Evolutionary conservation across 2,888 invertebrate species (phyloP).

Genomic region (Papilio elwesi): DNA sequence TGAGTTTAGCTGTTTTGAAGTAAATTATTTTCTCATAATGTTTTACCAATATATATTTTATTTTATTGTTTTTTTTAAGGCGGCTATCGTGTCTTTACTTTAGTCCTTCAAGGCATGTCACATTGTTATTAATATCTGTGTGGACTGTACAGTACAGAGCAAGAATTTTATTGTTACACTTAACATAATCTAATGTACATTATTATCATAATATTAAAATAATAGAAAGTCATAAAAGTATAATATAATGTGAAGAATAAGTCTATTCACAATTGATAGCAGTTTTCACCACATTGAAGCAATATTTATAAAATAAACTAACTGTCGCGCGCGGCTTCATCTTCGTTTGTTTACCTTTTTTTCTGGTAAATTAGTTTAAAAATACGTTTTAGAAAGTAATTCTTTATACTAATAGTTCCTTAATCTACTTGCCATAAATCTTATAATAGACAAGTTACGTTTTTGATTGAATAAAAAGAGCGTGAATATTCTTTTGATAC

Average conservation of each 20-base stretch:
- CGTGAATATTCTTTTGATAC: no score
- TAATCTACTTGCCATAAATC: no score
- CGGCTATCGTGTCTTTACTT: background rate
- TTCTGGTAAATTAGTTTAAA: background rate
- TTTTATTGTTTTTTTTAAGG: background rate
- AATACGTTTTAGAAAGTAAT: background rate
- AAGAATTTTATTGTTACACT: slow-evolving; percentile 26
- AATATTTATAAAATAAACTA: slow-evolving; percentile 19
- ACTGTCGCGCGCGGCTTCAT: background rate
- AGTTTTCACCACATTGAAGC: slow-evolving; percentile 20
- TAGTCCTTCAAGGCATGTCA: slow-evolving; percentile 2
- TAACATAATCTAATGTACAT: slow-evolving; percentile 13
- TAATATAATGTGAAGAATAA: slow-evolving; percentile 26
- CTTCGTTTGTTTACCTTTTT: background rate
- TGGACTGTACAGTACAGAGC: background rate
- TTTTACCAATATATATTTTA: background rate
- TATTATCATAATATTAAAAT: slow-evolving; percentile 27
- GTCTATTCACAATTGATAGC: slow-evolving; percentile 20
- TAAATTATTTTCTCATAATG: background rate
- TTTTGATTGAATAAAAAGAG: no score
- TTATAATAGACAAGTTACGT: no score
- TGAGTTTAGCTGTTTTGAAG: no score
- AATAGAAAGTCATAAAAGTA: slow-evolving; percentile 26
- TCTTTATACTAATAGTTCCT: background rate
- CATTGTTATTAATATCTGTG: slow-evolving; percentile 20